Evolutionary conservation across 2,797 vertebrate species (phyloP).

Genomic region (Psittacula derbiana): DNA sequence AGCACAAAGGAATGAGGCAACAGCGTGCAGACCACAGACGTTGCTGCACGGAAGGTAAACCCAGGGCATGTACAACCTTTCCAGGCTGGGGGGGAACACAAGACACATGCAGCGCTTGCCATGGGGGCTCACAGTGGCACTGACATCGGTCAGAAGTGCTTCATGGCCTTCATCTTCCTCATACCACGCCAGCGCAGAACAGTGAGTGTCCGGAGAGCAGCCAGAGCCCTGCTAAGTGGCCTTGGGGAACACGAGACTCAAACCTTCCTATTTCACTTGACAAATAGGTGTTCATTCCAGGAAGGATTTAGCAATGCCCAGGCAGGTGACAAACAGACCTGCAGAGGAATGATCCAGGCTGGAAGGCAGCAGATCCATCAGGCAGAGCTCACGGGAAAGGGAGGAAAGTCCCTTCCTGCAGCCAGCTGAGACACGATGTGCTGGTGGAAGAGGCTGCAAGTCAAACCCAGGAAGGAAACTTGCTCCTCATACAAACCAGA

Average conservation of each 20-base stretch:
- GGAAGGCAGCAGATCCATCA: constrained; percentile 31
- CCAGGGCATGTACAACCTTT: rapidly evolving
- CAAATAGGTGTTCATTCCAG: constrained; percentile 20
- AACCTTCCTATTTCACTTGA: constrained; percentile 20
- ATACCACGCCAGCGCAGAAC: not conserved
- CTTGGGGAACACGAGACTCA: not conserved
- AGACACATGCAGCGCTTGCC: not conserved
- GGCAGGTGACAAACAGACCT: constrained; percentile 34
- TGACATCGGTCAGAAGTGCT: not conserved
- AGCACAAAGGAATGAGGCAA: not conserved
- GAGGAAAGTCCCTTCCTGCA: not conserved
- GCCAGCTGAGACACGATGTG: rapidly evolving
- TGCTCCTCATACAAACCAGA: not conserved
- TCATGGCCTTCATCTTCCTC: not conserved
- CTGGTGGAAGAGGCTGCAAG: not conserved
- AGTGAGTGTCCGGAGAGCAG: not conserved
- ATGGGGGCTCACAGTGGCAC: not conserved
- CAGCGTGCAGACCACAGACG: not conserved
- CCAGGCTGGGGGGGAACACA: not conserved
- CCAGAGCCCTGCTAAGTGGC: not conserved
- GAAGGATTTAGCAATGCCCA: constrained; percentile 27
- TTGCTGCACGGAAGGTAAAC: not conserved
- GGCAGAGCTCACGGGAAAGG: not conserved
- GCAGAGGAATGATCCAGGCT: constrained; percentile 7
- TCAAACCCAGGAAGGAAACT: not conserved